Evolutionary conservation across 2,888 invertebrate genomes (phyloP), one percentile per base, ranked within the genome.

Genomic region (Eupithecia inturbata): DNA sequence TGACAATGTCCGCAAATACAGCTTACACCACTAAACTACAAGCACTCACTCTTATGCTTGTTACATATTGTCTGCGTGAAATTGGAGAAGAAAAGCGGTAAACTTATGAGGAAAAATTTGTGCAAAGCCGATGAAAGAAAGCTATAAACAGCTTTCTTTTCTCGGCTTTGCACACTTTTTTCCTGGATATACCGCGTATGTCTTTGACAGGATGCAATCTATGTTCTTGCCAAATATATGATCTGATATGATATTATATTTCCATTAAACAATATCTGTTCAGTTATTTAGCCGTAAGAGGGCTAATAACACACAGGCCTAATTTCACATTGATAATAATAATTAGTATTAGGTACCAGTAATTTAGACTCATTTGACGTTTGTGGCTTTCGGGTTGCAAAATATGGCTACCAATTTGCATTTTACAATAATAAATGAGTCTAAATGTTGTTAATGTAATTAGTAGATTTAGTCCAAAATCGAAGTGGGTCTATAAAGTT

Each of bases 1-100:
- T 84, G 87, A 77, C 78, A 78, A 39, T 73, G 77, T 67, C 72
- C 74, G 75, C 78, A 78, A 77, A 78, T 79, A 77, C 75, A 78
- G 79, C 76, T 77, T 75, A 77, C 77, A 69, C 53, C 77, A 76
- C 71, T 78, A 70, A 62, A 74, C 66, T 69, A 68, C 60, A 75
- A 75, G 69, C 75, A 68, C 60, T 68, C 73, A 67, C 26, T 71
- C 67, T 68, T 73, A 71, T 67, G 66, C 9, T 62, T 62, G 22
- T 16, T 19, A 62, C 31, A 62, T 57, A 57, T 57, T 26, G 26
- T 57, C 57, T 26, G 12, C 22, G 12, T 57, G 26, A 57, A 57
- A 57, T 57, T 57, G 57, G 57, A 26, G 26, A 57, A 10, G 26
- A 57, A 26, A 57, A 26, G 22, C 53, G 1, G 12, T 57, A 4